Evolutionary conservation across 92 coral and sea anemone genomes (phyloP).

Genomic region (Porites rus): DNA sequence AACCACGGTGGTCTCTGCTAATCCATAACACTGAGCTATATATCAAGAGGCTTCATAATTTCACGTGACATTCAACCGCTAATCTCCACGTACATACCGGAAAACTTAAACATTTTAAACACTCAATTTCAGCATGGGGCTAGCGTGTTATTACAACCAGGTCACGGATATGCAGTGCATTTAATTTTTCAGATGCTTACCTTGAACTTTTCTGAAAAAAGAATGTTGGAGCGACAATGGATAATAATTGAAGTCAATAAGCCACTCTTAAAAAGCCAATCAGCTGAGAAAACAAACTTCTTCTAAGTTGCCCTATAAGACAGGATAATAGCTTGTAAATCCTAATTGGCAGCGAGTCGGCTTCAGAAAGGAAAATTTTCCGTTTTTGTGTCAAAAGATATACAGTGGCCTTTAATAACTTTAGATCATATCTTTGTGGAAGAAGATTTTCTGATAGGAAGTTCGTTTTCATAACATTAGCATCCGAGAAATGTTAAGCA

Average conservation of each 20-base stretch:
- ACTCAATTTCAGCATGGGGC: too few species aligned
- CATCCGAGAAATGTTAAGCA: slow-evolving; percentile 37
- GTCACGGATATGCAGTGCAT: not conserved
- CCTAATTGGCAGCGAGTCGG: slow-evolving; percentile 21
- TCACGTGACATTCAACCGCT: slow-evolving; percentile 3
- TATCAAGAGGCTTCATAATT: not conserved
- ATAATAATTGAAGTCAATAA: not conserved
- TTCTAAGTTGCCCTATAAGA: not conserved
- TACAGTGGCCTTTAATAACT: not conserved
- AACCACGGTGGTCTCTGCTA: slow-evolving; percentile 11
- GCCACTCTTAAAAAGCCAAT: not conserved
- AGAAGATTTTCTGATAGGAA: slow-evolving; percentile 16
- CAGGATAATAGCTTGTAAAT: slow-evolving; percentile 10
- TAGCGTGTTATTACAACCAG: not conserved
- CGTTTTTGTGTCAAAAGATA: not conserved
- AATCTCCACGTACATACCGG: not conserved
- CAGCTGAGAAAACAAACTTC: not conserved
- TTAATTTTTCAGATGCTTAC: not conserved
- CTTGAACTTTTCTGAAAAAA: not conserved
- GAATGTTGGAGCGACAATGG: not conserved
- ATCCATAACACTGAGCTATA: not conserved
- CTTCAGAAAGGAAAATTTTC: not conserved
- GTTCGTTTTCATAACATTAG: slow-evolving; percentile 25
- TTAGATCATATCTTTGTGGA: slow-evolving; percentile 31
- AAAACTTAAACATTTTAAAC: not conserved